These are phyloP conservation scores for Dynastes tityus DNA, from an alignment of 2,888 invertebrate genomes.

Conservation along the genomic window DNA sequence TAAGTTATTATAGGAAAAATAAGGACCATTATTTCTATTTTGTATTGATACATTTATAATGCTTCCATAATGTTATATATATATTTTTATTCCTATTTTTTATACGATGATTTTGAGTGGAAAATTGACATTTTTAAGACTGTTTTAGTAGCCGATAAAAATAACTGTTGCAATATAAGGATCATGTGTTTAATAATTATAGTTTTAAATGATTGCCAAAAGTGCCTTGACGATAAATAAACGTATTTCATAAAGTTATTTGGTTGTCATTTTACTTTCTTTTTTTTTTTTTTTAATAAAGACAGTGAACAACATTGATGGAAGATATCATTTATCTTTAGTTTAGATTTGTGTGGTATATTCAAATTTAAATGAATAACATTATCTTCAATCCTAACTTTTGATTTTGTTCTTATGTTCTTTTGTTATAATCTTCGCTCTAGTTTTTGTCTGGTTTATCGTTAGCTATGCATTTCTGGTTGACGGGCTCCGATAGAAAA, in stretches of 20 bases:
- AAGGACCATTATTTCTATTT: slow-evolving; percentile 13
- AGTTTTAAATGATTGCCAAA: background rate
- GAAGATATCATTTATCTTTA: too few species aligned
- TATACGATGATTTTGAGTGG: slow-evolving; percentile 1
- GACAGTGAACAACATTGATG: too few species aligned
- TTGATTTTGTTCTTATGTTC: too few species aligned
- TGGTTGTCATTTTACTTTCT: background rate
- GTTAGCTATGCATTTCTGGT: too few species aligned
- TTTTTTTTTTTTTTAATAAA: too few species aligned
- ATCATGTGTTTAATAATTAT: background rate
- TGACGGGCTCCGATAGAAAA: too few species aligned
- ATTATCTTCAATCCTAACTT: too few species aligned
- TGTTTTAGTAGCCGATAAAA: background rate
- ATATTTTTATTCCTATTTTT: slow-evolving; percentile 20
- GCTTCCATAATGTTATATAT: background rate
- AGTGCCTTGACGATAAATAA: slow-evolving; percentile 24
- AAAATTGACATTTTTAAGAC: background rate
- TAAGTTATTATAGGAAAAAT: slow-evolving; percentile 15
- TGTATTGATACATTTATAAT: slow-evolving; percentile 6
- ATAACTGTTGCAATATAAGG: background rate
- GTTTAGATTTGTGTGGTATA: too few species aligned
- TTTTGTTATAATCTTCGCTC: too few species aligned
- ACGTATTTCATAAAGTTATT: background rate
- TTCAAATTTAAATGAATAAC: too few species aligned
- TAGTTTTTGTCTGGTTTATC: too few species aligned